These are phyloP conservation scores for Cololabis saira DNA, from an alignment of 2,113 vertebrate species.

Conservation along the genomic window DNA sequence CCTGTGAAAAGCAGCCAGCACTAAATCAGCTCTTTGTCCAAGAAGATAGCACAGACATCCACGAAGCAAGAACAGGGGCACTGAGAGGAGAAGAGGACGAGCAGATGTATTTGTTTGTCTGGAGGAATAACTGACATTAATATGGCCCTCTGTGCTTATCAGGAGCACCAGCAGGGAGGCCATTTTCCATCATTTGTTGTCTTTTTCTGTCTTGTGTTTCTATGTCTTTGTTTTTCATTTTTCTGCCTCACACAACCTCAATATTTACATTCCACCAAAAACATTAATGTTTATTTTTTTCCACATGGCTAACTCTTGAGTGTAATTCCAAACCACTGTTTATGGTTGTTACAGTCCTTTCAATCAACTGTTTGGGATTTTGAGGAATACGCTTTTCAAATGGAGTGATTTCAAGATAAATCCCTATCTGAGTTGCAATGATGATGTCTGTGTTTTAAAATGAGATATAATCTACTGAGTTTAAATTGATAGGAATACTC, in stretches of 20 bases:
- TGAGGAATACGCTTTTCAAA: not conserved
- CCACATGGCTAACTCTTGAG: conserved; percentile 27
- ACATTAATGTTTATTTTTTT: conserved; percentile 11
- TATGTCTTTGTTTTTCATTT: conserved; percentile 16
- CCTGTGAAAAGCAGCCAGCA: conserved; percentile 47
- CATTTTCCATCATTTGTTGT: conserved; percentile 44
- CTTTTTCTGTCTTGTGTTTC: conserved; percentile 35
- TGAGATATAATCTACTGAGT: too few species aligned
- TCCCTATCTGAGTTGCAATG: not conserved
- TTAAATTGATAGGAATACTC: not conserved
- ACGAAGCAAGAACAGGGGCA: conserved; percentile 21
- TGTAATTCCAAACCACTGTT: not conserved
- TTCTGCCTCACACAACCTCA: conserved; percentile 20
- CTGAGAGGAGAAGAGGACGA: conserved; percentile 27
- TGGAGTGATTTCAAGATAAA: too few species aligned
- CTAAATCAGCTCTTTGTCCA: conserved; percentile 53
- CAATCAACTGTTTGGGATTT: not conserved
- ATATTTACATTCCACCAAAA: conserved; percentile 42
- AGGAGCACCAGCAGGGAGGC: conserved; percentile 42
- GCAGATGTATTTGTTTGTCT: conserved; percentile 59
- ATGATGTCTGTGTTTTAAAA: not conserved
- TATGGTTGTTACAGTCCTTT: too few species aligned
- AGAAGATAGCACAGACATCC: conserved; percentile 48
- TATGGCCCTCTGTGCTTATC: conserved; percentile 64
- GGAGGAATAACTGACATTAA: conserved; percentile 51